Percentiles rank a stretch among this genome's conserved stretches.
phyloP scores from a whole-genome alignment of 2,113 vertebrate genomes.

The Cyrtonyx montezumae region DNA sequence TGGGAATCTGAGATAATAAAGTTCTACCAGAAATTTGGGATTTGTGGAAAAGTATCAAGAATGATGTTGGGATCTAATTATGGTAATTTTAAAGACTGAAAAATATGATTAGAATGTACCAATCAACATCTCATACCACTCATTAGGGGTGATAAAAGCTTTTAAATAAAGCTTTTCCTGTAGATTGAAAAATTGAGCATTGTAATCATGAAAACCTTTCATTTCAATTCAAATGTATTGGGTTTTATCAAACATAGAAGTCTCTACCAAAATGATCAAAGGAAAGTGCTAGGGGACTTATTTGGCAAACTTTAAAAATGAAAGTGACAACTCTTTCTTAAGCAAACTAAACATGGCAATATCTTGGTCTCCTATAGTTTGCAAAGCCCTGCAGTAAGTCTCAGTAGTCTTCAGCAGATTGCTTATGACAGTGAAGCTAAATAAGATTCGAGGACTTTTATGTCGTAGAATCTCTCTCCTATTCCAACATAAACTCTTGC shows the following conservation, averaged over 20 bases:
- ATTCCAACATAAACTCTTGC: not conserved
- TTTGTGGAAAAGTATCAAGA: constrained; percentile 14
- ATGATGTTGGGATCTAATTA: constrained; percentile 6
- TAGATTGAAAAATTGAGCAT: not conserved
- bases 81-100: not conserved
- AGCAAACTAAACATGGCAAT: not conserved
- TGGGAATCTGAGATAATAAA: not conserved
- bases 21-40: not conserved
- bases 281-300: not conserved
- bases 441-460: not conserved
- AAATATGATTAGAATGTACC: constrained; percentile 38
- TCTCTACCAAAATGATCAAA: not conserved
- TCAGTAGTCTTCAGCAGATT: not conserved
- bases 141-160: not conserved
- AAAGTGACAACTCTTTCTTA: not conserved
- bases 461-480: not conserved
- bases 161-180: constrained; percentile 17
- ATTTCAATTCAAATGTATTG: not conserved
- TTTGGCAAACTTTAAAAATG: not conserved
- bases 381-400: not conserved
- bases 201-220: not conserved
- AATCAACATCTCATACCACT: constrained; percentile 16
- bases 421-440: not conserved
- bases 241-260: not conserved
- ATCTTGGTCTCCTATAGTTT: not conserved